Evolutionary conservation across 2,888 invertebrate genomes (phyloP).

Genomic region (Drosophila quinaria): DNA sequence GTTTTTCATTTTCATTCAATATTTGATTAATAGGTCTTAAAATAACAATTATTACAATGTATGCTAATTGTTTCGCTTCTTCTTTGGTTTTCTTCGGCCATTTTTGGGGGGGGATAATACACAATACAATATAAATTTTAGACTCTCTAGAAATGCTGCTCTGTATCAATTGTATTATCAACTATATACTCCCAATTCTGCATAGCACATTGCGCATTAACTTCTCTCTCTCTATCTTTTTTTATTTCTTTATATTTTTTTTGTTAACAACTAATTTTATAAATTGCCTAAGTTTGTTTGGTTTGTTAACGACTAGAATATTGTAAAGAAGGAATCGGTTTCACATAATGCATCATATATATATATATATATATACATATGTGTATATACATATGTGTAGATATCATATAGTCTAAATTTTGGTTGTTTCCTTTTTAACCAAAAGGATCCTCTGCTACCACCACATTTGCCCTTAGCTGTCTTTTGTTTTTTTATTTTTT

Average conservation of each 20-base stretch:
- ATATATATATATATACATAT: too few species aligned
- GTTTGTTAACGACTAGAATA: conserved; percentile 79
- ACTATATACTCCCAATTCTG: conserved; percentile 18
- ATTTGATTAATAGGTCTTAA: conserved; percentile 78
- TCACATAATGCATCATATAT: conserved; percentile 59
- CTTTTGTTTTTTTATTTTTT: conserved; percentile 1
- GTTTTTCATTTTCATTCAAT: conserved; percentile 52
- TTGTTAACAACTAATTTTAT: conserved; percentile 68
- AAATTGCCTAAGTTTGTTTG: conserved; percentile 65
- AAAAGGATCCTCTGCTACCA: conserved; percentile 1
- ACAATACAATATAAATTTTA: conserved; percentile 40
- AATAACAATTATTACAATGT: conserved; percentile 71
- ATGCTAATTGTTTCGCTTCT: conserved; percentile 68
- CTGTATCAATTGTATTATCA: conserved; percentile 44
- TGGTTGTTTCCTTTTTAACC: conserved; percentile 17
- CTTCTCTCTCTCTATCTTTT: conserved; percentile 13
- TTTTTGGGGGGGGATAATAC: conserved; percentile 8
- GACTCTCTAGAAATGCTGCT: conserved; percentile 35
- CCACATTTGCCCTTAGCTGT: conserved; percentile 4
- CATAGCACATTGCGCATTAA: conserved; percentile 18
- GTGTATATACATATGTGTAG: conserved; percentile 7
- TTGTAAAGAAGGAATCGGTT: conserved; percentile 79
- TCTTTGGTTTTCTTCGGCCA: conserved; percentile 2
- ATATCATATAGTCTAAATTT: conserved; percentile 51
- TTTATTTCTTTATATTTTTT: conserved; percentile 10